phyloP scores from a whole-genome alignment of 53 echinoderm and acorn worm species.

The Patiria pectinifera region DNA sequence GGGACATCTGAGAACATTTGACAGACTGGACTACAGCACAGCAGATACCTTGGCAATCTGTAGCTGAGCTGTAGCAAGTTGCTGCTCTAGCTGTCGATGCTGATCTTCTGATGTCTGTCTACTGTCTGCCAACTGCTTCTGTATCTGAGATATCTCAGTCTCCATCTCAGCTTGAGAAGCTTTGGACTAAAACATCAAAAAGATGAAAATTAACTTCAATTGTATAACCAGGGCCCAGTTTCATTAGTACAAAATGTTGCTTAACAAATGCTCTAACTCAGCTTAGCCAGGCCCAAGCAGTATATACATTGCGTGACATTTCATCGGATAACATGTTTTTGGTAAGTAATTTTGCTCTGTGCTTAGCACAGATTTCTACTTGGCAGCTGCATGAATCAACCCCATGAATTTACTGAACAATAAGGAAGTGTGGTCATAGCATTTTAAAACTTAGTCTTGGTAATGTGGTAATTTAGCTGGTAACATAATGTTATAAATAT shows the following conservation, averaged over 20 bases:
- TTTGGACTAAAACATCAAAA: slow-evolving; percentile 16
- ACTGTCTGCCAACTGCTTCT: slow-evolving; percentile 71
- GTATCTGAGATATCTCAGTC: slow-evolving; percentile 64
- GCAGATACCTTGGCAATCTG: slow-evolving; percentile 72
- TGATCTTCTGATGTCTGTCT: slow-evolving; percentile 72
- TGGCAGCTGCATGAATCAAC: too few species aligned
- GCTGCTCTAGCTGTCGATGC: slow-evolving; percentile 75
- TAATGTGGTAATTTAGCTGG: too few species aligned
- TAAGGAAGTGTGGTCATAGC: too few species aligned
- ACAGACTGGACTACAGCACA: not conserved
- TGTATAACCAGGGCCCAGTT: too few species aligned
- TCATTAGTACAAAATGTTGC: not conserved
- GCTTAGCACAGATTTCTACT: too few species aligned
- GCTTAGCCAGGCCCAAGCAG: too few species aligned
- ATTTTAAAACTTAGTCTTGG: too few species aligned
- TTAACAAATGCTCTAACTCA: not conserved
- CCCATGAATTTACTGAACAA: too few species aligned
- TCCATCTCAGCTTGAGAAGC: slow-evolving; percentile 61
- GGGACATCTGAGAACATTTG: not conserved
- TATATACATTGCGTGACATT: too few species aligned
- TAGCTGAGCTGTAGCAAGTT: slow-evolving; percentile 71
- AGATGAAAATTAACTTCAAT: not conserved
- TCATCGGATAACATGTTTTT: too few species aligned
- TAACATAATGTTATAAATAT: too few species aligned
- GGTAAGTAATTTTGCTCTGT: too few species aligned